These are phyloP conservation scores for Heterodera carotae DNA, from an alignment of 1,140 invertebrate genomes.

Conservation along the genomic window DNA sequence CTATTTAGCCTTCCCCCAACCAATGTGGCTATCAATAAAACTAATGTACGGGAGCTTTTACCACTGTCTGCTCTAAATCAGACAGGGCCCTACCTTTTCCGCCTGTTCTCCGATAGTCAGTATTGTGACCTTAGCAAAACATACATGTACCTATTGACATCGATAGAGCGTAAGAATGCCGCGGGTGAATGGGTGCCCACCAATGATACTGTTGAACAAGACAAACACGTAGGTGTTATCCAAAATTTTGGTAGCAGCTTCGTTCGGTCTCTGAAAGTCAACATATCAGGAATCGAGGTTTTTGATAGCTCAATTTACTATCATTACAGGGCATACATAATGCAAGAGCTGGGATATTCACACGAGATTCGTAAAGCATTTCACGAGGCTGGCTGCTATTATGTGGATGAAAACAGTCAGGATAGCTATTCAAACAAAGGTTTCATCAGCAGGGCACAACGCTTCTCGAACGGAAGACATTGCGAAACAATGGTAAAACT, in stretches of 20 bases:
- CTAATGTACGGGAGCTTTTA: neutral
- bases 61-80: constrained; percentile 12
- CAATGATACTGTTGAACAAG: neutral
- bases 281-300: neutral
- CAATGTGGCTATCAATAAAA: constrained; percentile 11
- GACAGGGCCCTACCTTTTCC: constrained; percentile 14
- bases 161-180: neutral
- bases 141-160: neutral
- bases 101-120: neutral
- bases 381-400: constrained; percentile 13
- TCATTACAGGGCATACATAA: neutral
- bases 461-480: neutral
- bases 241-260: constrained; percentile 11
- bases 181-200: neutral
- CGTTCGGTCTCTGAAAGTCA: neutral
- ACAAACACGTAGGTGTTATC: neutral
- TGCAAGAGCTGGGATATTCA: neutral
- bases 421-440: constrained; percentile 1
- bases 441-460: neutral
- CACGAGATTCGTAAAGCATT: neutral
- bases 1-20: constrained; percentile 1
- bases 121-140: constrained; percentile 3
- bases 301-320: constrained; percentile 11
- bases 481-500: constrained; percentile 8
- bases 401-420: neutral